Conservation (phyloP, 2,888 invertebrate species). For the Sphaerophoria rueppellii region DNA sequence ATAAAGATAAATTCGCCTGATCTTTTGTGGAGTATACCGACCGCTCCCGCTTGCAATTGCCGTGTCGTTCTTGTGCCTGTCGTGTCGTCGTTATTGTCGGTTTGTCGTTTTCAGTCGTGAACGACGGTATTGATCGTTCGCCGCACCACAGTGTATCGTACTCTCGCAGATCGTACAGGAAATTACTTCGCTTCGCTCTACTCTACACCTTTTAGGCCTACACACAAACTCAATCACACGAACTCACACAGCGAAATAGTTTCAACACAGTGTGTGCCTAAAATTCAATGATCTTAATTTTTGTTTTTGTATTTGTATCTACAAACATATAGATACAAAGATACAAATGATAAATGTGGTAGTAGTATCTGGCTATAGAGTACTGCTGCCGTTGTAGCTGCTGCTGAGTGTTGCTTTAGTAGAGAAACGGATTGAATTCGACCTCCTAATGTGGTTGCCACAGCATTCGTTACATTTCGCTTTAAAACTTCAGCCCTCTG, state of each 20-base stretch:
- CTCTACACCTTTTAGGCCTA: slow-evolving; percentile 59
- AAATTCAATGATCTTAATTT: slow-evolving; percentile 39
- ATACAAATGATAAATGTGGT: slow-evolving; percentile 18
- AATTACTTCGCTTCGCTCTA: slow-evolving; percentile 46
- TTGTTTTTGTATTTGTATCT: slow-evolving; percentile 6
- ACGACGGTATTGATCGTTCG: slow-evolving; percentile 58
- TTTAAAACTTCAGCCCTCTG: slow-evolving; percentile 73
- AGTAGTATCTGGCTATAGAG: slow-evolving; percentile 32
- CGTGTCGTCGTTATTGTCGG: slow-evolving; percentile 26
- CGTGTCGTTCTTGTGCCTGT: slow-evolving; percentile 23
- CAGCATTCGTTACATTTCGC: slow-evolving; percentile 73
- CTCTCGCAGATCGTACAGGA: slow-evolving; percentile 52
- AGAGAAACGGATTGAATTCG: slow-evolving; percentile 71
- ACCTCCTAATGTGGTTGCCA: slow-evolving; percentile 73
- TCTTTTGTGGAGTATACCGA: slow-evolving; percentile 36
- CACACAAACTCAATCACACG: slow-evolving; percentile 17
- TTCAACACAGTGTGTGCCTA: slow-evolving; percentile 14
- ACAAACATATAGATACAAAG: slow-evolving; percentile 15
- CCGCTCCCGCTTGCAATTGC: slow-evolving; percentile 34
- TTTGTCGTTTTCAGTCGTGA: slow-evolving; percentile 57
- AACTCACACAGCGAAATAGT: background rate
- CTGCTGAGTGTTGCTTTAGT: slow-evolving; percentile 12
- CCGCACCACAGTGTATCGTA: background rate
- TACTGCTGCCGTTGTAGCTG: no score
- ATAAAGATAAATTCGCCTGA: slow-evolving; percentile 42